Percentiles rank a stretch among this genome's conserved stretches.
Conservation (phyloP, 1,140 invertebrate species). For the Caenorhabditis briggsae region DNA sequence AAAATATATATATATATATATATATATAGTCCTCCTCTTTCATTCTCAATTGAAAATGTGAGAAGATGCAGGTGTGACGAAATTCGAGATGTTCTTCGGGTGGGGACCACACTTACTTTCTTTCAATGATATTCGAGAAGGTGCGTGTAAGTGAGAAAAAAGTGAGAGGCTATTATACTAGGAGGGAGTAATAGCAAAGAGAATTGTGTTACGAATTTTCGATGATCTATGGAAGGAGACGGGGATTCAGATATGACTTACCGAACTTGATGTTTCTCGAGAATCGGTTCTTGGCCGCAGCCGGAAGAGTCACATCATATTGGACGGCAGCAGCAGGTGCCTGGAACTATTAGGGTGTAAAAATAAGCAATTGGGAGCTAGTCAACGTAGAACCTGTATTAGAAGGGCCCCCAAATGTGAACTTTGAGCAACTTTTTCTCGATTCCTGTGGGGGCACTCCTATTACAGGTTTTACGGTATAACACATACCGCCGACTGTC, state of each 20-base stretch:
- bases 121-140: slow-evolving; percentile 50
- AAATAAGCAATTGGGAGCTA: too few relatives aligned
- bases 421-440: too few relatives aligned
- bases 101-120: slow-evolving; percentile 30
- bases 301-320: slow-evolving; percentile 52
- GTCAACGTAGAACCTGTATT: too few relatives aligned
- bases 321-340: neutral
- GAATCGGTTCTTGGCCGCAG: slow-evolving; percentile 30
- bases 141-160: slow-evolving; percentile 40
- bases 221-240: neutral
- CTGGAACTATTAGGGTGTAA: neutral
- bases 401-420: too few relatives aligned
- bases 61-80: slow-evolving; percentile 26
- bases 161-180: neutral
- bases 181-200: neutral
- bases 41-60: slow-evolving; percentile 13
- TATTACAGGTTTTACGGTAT: too few relatives aligned
- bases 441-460: too few relatives aligned
- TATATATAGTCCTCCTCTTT: too few relatives aligned
- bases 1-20: too few relatives aligned
- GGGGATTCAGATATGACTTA: neutral
- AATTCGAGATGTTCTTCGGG: slow-evolving; percentile 49
- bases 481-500: neutral
- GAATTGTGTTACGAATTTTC: slow-evolving; percentile 1
- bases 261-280: slow-evolving; percentile 50